Evolutionary conservation across 2,797 vertebrate genomes (phyloP), one percentile per base, ranked within the genome.

Genomic region (Lateolabrax maculatus): DNA sequence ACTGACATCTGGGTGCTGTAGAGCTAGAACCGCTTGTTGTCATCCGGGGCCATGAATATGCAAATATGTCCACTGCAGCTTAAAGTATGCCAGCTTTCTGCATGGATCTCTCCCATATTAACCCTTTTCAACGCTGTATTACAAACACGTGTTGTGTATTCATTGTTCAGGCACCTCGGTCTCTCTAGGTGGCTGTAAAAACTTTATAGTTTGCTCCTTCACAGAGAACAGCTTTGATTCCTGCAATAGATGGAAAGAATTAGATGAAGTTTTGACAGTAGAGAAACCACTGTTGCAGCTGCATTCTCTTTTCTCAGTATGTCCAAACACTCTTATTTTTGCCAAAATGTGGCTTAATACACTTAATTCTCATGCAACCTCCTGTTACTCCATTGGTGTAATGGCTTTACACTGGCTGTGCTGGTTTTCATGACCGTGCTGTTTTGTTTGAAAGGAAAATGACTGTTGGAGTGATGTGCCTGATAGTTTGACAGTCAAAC

Each of bases 101-200:
- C 62, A 48, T 49, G 41, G 43, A 41, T 60, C 51, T 39, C 36
- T 12, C 23, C 41, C 62, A 63, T 21, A 19, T 69, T 46, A 77
- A 67, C 75, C 51, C 6, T 75, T 57, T 68, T 56, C 27, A 9
- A 36, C 23, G 31, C 37, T 23, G 4, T 18, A 27, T 37, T 44
- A 11, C n/a, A 15, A 7, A 19, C 27, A 2, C 1, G 1, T 68
- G 55, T 49, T 19, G 36, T 13, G 23, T 3, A 9, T 27, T 53
- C 23, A 6, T 18, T 21, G 55, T 36, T 31, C 3, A 51, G 13
- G 34, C 34, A n/a, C 43, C 6, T 65, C 21, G 9, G 43, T 37
- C 29, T 65, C 31, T n/a, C 27, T 10, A 21, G 23, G 1, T 7
- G 39, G 8, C 23, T 65, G 51, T 18, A 31, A 39, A 48, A 53